Evolutionary conservation across 92 coral and sea anemone genomes (phyloP).

Genomic region (Paragorgia papillata): DNA sequence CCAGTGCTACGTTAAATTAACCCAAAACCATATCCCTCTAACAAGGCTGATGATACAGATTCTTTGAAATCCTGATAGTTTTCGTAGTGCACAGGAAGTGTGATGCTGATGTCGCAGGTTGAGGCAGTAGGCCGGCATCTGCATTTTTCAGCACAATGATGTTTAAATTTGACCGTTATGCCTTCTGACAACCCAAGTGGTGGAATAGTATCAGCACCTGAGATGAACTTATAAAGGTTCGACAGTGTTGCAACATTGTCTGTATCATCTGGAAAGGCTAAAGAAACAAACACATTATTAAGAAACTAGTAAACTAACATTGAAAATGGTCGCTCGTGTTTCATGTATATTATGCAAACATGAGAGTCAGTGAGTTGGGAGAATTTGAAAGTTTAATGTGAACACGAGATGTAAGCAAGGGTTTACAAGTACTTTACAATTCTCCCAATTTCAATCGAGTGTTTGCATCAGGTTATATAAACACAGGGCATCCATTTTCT

Average conservation of each 20-base stretch:
- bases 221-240: background rate
- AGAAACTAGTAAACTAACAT: too few relatives aligned
- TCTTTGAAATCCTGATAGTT: slow-evolving; percentile 8
- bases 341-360: too few relatives aligned
- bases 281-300: background rate
- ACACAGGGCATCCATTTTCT: too few relatives aligned
- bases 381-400: too few relatives aligned
- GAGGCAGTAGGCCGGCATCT: slow-evolving; percentile 22
- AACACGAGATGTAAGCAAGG: too few relatives aligned
- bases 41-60: background rate
- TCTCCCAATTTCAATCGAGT: too few relatives aligned
- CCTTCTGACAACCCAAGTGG: slow-evolving; percentile 14
- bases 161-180: slow-evolving; percentile 3
- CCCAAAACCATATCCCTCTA: slow-evolving; percentile 12
- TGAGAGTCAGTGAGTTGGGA: too few relatives aligned
- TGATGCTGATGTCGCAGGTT: slow-evolving; percentile 5
- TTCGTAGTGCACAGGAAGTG: background rate
- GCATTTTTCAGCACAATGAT: background rate
- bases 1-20: background rate
- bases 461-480: too few relatives aligned
- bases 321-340: too few relatives aligned
- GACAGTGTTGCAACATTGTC: slow-evolving; percentile 2
- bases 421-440: too few relatives aligned
- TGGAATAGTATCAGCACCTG: slow-evolving; percentile 19
- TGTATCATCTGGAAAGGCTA: slow-evolving; percentile 9